These are phyloP conservation scores for Thomomys bottae DNA, from an alignment of 2,113 vertebrate species.

Conservation along the genomic window DNA sequence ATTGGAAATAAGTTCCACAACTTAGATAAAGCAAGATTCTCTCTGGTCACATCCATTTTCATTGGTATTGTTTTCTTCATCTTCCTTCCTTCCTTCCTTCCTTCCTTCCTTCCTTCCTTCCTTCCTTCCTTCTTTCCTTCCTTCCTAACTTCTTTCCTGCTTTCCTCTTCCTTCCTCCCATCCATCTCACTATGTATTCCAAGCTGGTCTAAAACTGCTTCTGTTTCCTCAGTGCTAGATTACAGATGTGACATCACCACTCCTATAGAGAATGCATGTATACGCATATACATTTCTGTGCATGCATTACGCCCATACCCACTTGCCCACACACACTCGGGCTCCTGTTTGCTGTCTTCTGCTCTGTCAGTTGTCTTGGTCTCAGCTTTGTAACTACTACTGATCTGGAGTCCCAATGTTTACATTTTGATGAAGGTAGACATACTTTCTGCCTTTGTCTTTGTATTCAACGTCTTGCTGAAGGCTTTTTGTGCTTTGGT, in stretches of 20 bases:
- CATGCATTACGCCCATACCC: rapidly evolving
- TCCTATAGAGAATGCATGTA: background rate
- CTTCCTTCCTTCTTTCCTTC: too few relatives aligned
- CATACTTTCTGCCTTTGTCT: background rate
- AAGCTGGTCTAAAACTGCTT: too few relatives aligned
- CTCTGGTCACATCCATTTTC: background rate
- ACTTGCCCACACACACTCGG: too few relatives aligned
- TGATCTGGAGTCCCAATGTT: conserved; percentile 1
- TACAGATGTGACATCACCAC: background rate
- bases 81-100: background rate
- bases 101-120: too few relatives aligned
- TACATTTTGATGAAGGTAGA: background rate
- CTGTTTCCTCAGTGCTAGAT: background rate
- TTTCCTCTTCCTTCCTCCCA: too few relatives aligned
- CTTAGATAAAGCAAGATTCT: background rate
- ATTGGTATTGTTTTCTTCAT: background rate
- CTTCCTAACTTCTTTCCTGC: too few relatives aligned
- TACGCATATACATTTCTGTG: background rate
- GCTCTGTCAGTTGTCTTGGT: background rate
- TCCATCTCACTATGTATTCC: too few relatives aligned
- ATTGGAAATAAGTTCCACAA: background rate
- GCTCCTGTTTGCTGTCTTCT: background rate
- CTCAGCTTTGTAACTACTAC: background rate
- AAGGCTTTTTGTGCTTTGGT: background rate
- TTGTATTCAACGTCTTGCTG: background rate